Evolutionary conservation across 2,888 invertebrate species (phyloP).

Genomic region (Stenoptilia bipunctidactyla): DNA sequence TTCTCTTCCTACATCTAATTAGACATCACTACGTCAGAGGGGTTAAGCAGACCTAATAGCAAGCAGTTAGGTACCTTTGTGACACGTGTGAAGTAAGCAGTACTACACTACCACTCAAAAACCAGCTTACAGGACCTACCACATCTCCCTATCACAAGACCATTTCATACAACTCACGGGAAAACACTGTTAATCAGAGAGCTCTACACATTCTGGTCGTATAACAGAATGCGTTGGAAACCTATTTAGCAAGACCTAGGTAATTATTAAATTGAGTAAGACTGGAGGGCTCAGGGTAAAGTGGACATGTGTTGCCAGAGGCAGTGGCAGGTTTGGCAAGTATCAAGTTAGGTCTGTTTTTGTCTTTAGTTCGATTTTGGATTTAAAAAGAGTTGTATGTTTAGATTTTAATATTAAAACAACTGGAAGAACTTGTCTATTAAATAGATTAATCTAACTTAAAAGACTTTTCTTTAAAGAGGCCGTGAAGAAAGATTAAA

Average conservation of each 20-base stretch:
- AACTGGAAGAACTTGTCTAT: no score
- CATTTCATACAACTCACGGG: constrained; percentile 14
- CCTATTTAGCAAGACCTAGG: constrained; percentile 28
- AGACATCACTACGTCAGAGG: constrained; percentile 16
- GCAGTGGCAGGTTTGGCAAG: constrained; percentile 4
- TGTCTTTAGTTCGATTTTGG: no score
- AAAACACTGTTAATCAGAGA: neutral
- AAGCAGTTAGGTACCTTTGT: constrained; percentile 68
- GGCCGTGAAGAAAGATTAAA: no score
- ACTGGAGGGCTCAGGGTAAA: constrained; percentile 16
- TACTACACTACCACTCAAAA: constrained; percentile 28
- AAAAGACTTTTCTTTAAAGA: no score
- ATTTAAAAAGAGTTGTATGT: no score
- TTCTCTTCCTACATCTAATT: no score
- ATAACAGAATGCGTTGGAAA: constrained; percentile 14
- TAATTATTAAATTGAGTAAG: constrained; percentile 3
- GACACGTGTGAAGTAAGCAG: constrained; percentile 64
- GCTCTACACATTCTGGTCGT: neutral
- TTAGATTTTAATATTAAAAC: no score
- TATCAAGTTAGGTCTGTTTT: no score
- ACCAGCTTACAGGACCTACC: neutral
- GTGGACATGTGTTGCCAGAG: constrained; percentile 19
- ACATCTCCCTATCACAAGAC: constrained; percentile 26
- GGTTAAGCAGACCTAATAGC: constrained; percentile 60
- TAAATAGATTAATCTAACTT: no score